Evolutionary conservation across 2,888 invertebrate species (phyloP), one percentile per base, ranked within the genome.

Genomic region (Sialis lutaria): DNA sequence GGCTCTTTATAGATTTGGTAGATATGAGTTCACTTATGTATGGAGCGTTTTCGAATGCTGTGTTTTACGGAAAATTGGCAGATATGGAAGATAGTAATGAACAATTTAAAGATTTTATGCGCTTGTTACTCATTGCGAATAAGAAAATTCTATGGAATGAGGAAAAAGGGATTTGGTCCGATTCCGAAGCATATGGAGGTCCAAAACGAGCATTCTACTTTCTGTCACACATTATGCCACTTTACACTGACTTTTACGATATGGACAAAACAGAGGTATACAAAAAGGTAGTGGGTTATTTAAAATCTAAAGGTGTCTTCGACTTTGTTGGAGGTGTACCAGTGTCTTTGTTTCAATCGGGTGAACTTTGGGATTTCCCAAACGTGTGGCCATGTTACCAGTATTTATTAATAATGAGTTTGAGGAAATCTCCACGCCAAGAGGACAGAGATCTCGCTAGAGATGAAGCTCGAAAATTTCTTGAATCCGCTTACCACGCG

Each of bases 371-470:
- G 86, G 85, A 86, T 60, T 79, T 75, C 56, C 84, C 88, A 0
- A 89, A 89, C 58, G 85, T 83, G 0, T 90, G 89, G 89, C 80
- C 89, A 1, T 89, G 89, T 4, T 70, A 83, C 42, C 81, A 87
- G 51, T 80, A 82, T 55, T 73, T 87, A 45, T 65, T 82, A 1
- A 75, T 88, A 3, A 73, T 79, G 58, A 79, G 79, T 4, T 62
- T 87, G 49, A 70, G 76, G 48, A 70, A 73, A 34, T 71, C 79
- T 6, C 69, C 68, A 0, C 71, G 71, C 9, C 52, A 57, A 1
- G 70, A 74, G 55, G 77, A 79, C 0, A 61, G 68, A 45, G 58
- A 69, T 8, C 55, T 77, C 48, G 84, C 86, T 0, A 69, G 69
- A 53, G 63, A 75, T 42, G 64, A 86, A 32, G 82, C 84, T 1